Conservation (phyloP, 2,888 invertebrate species). For the Hybos culiciformis region DNA sequence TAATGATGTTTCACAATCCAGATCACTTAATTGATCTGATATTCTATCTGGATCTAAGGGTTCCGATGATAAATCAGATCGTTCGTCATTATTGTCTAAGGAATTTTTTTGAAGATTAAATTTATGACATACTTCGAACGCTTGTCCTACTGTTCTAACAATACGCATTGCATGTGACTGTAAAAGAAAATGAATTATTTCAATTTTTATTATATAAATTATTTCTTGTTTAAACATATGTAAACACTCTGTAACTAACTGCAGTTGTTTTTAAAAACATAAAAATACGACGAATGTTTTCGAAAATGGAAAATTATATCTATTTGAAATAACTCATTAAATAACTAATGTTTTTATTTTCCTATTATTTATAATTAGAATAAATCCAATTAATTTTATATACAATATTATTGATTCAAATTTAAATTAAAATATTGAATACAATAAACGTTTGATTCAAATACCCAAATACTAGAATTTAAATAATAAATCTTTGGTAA, state of each 20-base stretch:
- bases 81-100: constrained; percentile 35
- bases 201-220: background rate
- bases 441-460: too few relatives aligned
- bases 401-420: too few relatives aligned
- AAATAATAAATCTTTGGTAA: too few relatives aligned
- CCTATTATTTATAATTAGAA: too few relatives aligned
- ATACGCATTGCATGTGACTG: constrained; percentile 98
- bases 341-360: too few relatives aligned
- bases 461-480: too few relatives aligned
- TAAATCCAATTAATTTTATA: too few relatives aligned
- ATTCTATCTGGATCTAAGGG: constrained; percentile 33
- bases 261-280: constrained; percentile 12
- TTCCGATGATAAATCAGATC: constrained; percentile 34
- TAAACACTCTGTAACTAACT: background rate
- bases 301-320: too few relatives aligned
- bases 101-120: constrained; percentile 52
- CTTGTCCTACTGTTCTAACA: constrained; percentile 96
- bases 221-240: background rate
- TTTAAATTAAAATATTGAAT: too few relatives aligned
- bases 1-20: constrained; percentile 42
- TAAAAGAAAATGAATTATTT: constrained; percentile 22
- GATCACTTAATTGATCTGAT: constrained; percentile 34
- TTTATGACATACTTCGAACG: constrained; percentile 99
- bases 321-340: too few relatives aligned
- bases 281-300: too few relatives aligned